Evolutionary conservation across 2,888 invertebrate species (phyloP).

Genomic region (Drepanosiphum platanoidis): DNA sequence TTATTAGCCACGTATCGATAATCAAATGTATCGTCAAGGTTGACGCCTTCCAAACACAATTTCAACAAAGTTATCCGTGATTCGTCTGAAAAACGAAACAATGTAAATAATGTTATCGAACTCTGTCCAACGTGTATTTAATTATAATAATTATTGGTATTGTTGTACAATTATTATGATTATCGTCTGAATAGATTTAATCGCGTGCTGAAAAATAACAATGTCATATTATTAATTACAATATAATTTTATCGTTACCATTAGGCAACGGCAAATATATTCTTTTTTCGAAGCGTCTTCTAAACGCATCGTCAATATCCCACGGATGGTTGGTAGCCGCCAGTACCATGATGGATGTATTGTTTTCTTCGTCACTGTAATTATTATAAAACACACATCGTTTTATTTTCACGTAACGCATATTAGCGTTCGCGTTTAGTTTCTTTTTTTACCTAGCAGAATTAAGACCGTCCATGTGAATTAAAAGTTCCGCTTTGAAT

Average conservation of each 20-base stretch:
- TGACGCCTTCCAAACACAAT: conserved; percentile 77
- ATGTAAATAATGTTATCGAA: background rate
- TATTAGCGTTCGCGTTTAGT: background rate
- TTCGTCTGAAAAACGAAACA: conserved; percentile 70
- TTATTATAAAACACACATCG: too few species aligned
- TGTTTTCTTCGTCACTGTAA: conserved; percentile 53
- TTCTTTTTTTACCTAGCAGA: conserved; percentile 70
- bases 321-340: conserved; percentile 93
- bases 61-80: conserved; percentile 76
- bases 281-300: conserved; percentile 86
- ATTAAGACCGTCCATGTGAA: conserved; percentile 89
- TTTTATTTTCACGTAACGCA: too few species aligned
- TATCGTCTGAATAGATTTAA: too few species aligned
- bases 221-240: background rate
- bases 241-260: conserved; percentile 68
- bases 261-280: conserved; percentile 88
- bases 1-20: conserved; percentile 73
- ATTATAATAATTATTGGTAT: background rate
- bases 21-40: conserved; percentile 73
- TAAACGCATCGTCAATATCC: conserved; percentile 89
- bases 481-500: conserved; percentile 87
- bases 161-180: background rate
- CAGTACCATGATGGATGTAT: conserved; percentile 78
- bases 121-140: background rate
- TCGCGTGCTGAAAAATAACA: too few species aligned